Conservation (phyloP, 2,797 vertebrate genomes). For the Miichthys miiuy region DNA sequence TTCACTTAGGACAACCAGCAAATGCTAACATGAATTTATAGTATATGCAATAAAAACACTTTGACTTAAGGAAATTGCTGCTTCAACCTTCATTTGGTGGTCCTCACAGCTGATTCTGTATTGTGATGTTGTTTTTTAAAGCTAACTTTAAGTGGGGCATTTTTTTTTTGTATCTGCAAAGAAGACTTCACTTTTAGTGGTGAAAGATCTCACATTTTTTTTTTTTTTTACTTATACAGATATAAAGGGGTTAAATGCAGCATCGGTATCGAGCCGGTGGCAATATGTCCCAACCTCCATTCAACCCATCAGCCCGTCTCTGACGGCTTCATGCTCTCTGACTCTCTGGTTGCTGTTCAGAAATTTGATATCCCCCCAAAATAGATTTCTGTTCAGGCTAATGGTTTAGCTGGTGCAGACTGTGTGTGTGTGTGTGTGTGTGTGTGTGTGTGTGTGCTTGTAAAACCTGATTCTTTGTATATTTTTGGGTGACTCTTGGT, state of each 20-base stretch:
- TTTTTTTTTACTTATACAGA: not conserved
- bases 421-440: conserved; percentile 14
- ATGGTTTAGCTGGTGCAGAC: conserved; percentile 45
- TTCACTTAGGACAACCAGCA: not conserved
- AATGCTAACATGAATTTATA: not conserved
- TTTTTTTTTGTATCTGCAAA: not conserved
- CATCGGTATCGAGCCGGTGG: conserved; percentile 24
- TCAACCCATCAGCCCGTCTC: conserved; percentile 46
- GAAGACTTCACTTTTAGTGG: not conserved
- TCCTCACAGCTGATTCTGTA: too few species aligned
- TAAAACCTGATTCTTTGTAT: conserved; percentile 26
- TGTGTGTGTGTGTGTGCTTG: conserved; percentile 13
- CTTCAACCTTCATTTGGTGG: too few species aligned
- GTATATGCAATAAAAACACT: not conserved
- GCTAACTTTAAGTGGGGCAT: not conserved
- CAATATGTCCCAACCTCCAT: conserved; percentile 33
- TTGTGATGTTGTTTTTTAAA: not conserved
- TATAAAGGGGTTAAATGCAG: conserved; percentile 27
- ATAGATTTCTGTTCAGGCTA: conserved; percentile 61
- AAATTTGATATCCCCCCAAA: conserved; percentile 61
- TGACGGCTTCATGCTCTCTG: conserved; percentile 50
- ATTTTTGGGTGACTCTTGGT: conserved; percentile 25
- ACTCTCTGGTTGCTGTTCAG: conserved; percentile 49
- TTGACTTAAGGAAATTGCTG: not conserved
- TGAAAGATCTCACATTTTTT: not conserved